A percentile compares a stretch with the other conserved stretches of the same genome.
Conservation (phyloP, 2,888 invertebrate species). For the Dryomyza anilis region DNA sequence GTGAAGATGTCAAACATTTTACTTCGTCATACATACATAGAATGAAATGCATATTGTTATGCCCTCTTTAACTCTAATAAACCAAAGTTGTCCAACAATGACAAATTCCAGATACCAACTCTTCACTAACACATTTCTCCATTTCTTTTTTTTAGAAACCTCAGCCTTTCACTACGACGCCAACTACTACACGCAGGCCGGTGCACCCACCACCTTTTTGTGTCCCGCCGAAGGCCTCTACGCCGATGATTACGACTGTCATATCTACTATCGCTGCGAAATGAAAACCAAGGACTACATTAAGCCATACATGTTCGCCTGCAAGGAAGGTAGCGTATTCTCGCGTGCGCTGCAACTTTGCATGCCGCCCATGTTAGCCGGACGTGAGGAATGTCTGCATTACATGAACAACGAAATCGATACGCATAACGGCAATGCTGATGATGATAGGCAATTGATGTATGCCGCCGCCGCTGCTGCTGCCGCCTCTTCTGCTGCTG, state of each 20-base stretch:
- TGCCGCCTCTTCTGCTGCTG: slow-evolving; percentile 40
- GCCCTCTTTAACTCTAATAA: too few species aligned
- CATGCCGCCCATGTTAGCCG: slow-evolving; percentile 72
- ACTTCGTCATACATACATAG: too few species aligned
- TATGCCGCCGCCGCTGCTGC: slow-evolving; percentile 36
- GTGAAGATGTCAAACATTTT: too few species aligned
- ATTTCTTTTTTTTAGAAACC: too few species aligned
- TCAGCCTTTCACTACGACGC: slow-evolving; percentile 36
- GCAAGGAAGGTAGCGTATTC: slow-evolving; percentile 77
- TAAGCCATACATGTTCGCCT: slow-evolving; percentile 71
- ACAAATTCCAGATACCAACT: too few species aligned
- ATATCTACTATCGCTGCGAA: slow-evolving; percentile 77
- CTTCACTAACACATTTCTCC: too few species aligned
- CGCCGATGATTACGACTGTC: slow-evolving; percentile 74
- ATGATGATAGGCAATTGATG: slow-evolving; percentile 41
- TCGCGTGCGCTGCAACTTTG: slow-evolving; percentile 72
- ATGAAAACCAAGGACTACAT: slow-evolving; percentile 62
- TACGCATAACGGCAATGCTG: slow-evolving; percentile 37
- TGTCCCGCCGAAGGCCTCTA: slow-evolving; percentile 75
- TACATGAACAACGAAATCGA: slow-evolving; percentile 57
- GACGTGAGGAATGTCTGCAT: slow-evolving; percentile 70
- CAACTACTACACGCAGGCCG: slow-evolving; percentile 30
- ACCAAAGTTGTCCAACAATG: too few species aligned
- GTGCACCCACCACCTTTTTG: slow-evolving; percentile 54
- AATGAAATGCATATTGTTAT: too few species aligned